A percentile compares a stretch with the other conserved stretches of the same genome.
Evolutionary conservation across 2,888 invertebrate genomes (phyloP).

Genomic region (Rhingia rostrata): DNA sequence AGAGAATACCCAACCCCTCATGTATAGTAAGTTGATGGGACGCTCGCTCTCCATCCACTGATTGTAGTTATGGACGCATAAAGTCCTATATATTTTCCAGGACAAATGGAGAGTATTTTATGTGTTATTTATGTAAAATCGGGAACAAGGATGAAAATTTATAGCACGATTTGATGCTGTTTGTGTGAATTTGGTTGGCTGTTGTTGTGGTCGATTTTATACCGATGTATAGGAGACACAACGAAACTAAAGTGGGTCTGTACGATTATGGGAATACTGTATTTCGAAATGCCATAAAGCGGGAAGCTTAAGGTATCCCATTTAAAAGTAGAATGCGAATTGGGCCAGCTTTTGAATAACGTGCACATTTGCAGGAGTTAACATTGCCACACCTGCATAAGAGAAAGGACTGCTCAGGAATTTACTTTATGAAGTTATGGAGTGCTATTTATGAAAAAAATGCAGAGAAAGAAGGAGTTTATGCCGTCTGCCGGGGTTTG

Average conservation of each 20-base stretch:
- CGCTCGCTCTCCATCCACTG: constrained; percentile 23
- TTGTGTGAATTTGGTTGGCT: constrained; percentile 60
- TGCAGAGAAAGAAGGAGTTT: too few species aligned
- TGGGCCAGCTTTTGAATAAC: constrained; percentile 16
- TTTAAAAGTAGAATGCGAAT: constrained; percentile 38
- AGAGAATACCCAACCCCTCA: constrained; percentile 9
- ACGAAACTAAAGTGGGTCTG: constrained; percentile 37
- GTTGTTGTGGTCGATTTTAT: constrained; percentile 64
- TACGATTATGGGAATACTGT: constrained; percentile 47
- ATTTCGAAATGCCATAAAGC: constrained; percentile 52
- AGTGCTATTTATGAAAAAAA: background rate
- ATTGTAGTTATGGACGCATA: constrained; percentile 63
- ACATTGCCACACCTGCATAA: constrained; percentile 14
- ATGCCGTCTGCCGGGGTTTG: too few species aligned
- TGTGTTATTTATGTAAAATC: constrained; percentile 69
- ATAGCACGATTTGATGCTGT: constrained; percentile 62
- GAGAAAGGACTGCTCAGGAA: background rate
- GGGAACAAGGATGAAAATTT: constrained; percentile 67
- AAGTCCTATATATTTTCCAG: constrained; percentile 57
- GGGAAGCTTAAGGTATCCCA: constrained; percentile 26
- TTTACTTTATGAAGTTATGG: constrained; percentile 8
- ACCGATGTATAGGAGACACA: constrained; percentile 39
- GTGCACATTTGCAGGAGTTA: constrained; percentile 16
- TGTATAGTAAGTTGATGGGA: too few species aligned
- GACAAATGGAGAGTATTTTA: constrained; percentile 65